A percentile compares a stretch with the other conserved stretches of the same genome.
These are phyloP conservation scores for Malurus alboscapulatus DNA, from an alignment of 2,113 vertebrate species.

Conservation along the genomic window DNA sequence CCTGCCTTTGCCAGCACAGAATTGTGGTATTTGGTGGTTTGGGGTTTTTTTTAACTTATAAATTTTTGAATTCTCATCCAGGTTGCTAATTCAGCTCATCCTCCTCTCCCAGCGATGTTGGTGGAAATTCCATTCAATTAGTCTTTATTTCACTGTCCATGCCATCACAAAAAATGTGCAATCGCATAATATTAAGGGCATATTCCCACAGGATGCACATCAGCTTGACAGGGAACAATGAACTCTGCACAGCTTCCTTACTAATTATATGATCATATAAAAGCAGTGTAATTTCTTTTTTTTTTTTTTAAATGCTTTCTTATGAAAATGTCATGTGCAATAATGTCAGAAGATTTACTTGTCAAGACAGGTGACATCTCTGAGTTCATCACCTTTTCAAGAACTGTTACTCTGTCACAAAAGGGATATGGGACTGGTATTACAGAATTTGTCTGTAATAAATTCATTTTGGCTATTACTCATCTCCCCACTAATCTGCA, in stretches of 20 bases:
- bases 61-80: neutral
- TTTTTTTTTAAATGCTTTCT: neutral
- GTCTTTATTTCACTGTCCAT: neutral
- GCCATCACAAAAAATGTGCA: neutral
- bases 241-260: neutral
- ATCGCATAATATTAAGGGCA: neutral
- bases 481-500: neutral
- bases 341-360: neutral
- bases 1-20: neutral
- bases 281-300: neutral
- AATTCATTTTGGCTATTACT: neutral
- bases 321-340: conserved; percentile 5
- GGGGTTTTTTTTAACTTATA: rapidly evolving
- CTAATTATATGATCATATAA: neutral
- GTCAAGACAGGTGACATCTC: neutral
- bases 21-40: rapidly evolving
- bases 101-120: neutral
- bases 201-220: neutral
- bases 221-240: neutral
- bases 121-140: neutral
- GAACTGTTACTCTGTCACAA: neutral
- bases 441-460: neutral
- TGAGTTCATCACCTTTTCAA: neutral
- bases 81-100: neutral
- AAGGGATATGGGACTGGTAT: neutral